Evolutionary conservation across 1,140 invertebrate genomes (phyloP).

Genomic region (Drosophila willistoni): DNA sequence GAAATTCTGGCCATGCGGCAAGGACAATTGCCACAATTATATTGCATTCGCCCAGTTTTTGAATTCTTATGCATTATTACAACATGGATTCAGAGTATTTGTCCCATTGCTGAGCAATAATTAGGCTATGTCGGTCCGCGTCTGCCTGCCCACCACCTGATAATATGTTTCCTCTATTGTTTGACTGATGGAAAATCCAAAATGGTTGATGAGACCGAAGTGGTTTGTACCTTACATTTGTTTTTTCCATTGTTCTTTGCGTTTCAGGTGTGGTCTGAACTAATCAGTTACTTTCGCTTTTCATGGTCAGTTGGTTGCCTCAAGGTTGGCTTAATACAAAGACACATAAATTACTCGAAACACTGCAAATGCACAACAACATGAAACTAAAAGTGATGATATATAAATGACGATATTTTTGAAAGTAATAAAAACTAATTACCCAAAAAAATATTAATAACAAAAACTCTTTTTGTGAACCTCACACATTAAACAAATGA

Average conservation of each 20-base stretch:
- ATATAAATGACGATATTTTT: too few species aligned
- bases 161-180: slow-evolving; percentile 38
- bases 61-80: slow-evolving; percentile 70
- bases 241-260: slow-evolving; percentile 29
- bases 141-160: slow-evolving; percentile 42
- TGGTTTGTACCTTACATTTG: slow-evolving; percentile 7
- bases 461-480: too few species aligned
- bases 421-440: too few species aligned
- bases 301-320: slow-evolving; percentile 27
- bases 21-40: slow-evolving; percentile 65
- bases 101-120: slow-evolving; percentile 36
- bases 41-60: slow-evolving; percentile 59
- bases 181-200: slow-evolving; percentile 26
- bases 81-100: slow-evolving; percentile 22
- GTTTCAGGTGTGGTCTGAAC: slow-evolving; percentile 43
- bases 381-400: not conserved
- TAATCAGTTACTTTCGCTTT: slow-evolving; percentile 63
- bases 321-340: slow-evolving; percentile 31
- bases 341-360: not conserved
- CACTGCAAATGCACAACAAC: not conserved
- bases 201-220: not conserved
- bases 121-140: slow-evolving; percentile 37
- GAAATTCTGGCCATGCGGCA: slow-evolving; percentile 41
- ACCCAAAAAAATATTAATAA: too few species aligned
- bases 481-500: too few species aligned